A percentile compares a stretch with the other conserved stretches of the same genome.
These are phyloP conservation scores for Dasypolia templi DNA, from an alignment of 2,888 invertebrate species.

Conservation along the genomic window DNA sequence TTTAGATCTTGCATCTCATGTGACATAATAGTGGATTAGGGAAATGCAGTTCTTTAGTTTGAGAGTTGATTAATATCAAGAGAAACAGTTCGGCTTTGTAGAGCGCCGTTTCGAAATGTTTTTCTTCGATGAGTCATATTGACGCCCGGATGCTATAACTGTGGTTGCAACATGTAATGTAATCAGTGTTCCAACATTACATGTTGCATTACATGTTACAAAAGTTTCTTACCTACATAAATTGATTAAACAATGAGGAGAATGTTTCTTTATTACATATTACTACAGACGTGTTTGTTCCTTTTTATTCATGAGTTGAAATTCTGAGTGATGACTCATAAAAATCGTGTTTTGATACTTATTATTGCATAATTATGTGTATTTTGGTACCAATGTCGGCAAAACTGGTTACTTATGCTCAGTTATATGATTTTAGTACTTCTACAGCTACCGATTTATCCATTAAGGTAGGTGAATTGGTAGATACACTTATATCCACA, in stretches of 20 bases:
- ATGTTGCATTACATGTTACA: constrained; percentile 17
- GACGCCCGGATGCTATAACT: not conserved
- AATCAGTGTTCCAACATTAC: constrained; percentile 9
- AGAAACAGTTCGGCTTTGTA: not conserved
- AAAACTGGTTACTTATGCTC: constrained; percentile 7
- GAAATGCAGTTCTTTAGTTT: constrained; percentile 66
- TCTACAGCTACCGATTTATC: not conserved
- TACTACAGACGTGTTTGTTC: constrained; percentile 2
- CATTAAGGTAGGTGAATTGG: no score
- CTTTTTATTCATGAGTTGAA: constrained; percentile 5
- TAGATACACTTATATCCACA: constrained; percentile 1
- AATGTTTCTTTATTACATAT: constrained; percentile 5
- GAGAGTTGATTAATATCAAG: not conserved
- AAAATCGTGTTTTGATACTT: constrained; percentile 10
- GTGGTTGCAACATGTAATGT: constrained; percentile 1
- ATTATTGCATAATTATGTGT: constrained; percentile 7
- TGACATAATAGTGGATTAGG: constrained; percentile 75
- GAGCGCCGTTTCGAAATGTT: not conserved
- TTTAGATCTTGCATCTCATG: constrained; percentile 75
- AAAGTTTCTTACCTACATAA: constrained; percentile 8
- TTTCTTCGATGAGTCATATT: not conserved
- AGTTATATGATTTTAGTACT: not conserved
- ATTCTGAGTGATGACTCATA: constrained; percentile 25
- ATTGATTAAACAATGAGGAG: not conserved
- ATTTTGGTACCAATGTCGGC: constrained; percentile 1